These are phyloP conservation scores for Frankliniella fusca DNA, from an alignment of 2,888 invertebrate genomes.

Conservation along the genomic window DNA sequence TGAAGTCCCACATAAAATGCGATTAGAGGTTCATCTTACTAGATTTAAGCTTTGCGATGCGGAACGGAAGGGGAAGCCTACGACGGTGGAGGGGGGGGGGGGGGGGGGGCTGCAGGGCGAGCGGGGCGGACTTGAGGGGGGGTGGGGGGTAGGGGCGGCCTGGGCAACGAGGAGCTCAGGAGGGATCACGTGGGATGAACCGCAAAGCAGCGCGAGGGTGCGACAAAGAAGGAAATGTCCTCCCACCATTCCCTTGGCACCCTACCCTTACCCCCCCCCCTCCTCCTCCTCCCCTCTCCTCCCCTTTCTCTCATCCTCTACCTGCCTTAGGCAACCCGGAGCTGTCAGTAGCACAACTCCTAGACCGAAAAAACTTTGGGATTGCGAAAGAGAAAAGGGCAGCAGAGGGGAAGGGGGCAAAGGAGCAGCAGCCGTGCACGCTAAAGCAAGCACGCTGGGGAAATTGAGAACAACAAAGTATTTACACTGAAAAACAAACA, in stretches of 20 bases:
- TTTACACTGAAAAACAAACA: too few relatives aligned
- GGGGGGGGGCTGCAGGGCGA: neutral
- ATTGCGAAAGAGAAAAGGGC: too few relatives aligned
- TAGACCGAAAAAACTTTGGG: too few relatives aligned
- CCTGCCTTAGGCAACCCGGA: too few relatives aligned
- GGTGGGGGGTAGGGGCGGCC: neutral
- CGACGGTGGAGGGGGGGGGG: neutral
- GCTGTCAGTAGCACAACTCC: too few relatives aligned
- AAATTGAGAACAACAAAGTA: too few relatives aligned
- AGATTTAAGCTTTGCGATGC: too few relatives aligned
- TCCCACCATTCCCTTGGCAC: too few relatives aligned
- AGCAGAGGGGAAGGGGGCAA: too few relatives aligned
- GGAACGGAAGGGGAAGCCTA: neutral
- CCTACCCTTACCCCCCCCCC: neutral
- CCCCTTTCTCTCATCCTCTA: too few relatives aligned
- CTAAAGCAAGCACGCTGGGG: too few relatives aligned
- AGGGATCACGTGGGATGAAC: neutral
- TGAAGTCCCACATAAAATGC: slow-evolving; percentile 10
- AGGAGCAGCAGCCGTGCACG: too few relatives aligned
- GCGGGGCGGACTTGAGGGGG: neutral
- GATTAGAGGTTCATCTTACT: neutral
- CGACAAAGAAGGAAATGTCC: neutral
- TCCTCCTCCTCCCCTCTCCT: neutral
- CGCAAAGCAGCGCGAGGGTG: neutral
- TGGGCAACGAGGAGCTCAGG: neutral